Evolutionary conservation across 2,888 invertebrate species (phyloP).

Genomic region (Teinopalpus imperialis): DNA sequence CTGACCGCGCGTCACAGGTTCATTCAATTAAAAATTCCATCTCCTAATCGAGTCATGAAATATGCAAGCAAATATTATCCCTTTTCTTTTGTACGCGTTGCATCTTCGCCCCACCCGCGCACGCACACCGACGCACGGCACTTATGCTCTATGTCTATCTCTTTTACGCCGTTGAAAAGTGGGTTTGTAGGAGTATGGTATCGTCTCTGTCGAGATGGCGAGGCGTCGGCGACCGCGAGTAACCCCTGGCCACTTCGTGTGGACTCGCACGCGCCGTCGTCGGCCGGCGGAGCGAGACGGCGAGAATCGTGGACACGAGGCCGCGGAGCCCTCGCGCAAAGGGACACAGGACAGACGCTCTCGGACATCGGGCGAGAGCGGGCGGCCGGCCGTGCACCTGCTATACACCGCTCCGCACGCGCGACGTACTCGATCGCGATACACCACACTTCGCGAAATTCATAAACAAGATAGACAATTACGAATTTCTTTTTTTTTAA

Average conservation of each 20-base stretch:
- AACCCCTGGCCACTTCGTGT: constrained; percentile 80
- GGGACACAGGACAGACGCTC: constrained; percentile 83
- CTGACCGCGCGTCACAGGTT: constrained; percentile 70
- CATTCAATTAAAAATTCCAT: constrained; percentile 82
- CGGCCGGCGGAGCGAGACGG: constrained; percentile 77
- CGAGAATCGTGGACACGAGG: constrained; percentile 73
- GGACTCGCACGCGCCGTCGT: constrained; percentile 79
- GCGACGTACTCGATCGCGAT: constrained; percentile 70
- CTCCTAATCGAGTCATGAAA: constrained; percentile 82
- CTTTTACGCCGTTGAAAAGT: constrained; percentile 51
- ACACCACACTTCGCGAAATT: constrained; percentile 46
- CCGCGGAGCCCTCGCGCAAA: constrained; percentile 78
- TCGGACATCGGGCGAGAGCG: constrained; percentile 82
- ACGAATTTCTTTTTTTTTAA: constrained; percentile 35
- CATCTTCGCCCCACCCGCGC: constrained; percentile 82
- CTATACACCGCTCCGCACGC: constrained; percentile 65
- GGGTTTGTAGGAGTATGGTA: constrained; percentile 44
- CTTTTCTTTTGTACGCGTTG: constrained; percentile 80
- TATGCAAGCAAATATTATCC: constrained; percentile 82
- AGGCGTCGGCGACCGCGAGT: constrained; percentile 78
- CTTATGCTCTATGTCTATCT: constrained; percentile 67
- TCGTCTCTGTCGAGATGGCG: constrained; percentile 72
- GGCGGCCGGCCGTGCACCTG: constrained; percentile 79
- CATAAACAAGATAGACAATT: constrained; percentile 62
- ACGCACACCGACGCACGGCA: constrained; percentile 79